Base-by-base conservation (phyloP, 2,113 vertebrate species). In the Epinephelus cyanopodus region DNA sequence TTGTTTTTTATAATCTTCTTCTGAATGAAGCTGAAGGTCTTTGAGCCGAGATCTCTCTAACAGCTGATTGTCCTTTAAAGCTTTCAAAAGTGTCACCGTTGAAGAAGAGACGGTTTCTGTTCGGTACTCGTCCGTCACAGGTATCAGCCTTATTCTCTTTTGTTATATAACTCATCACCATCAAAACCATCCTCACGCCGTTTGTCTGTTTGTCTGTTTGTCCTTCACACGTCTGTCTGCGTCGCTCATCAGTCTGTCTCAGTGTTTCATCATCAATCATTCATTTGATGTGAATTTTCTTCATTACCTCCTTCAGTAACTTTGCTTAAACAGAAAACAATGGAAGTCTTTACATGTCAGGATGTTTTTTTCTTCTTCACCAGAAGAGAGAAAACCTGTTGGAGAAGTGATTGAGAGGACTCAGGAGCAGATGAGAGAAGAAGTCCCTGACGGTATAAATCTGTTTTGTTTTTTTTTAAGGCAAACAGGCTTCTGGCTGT, bases 361-460 rank as follows among this genome's bases (percentile, higher is more conserved):
- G 42, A 11, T 45, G 8, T 2, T 19, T 25, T 37, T 80, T 89
- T 87, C 29, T 91, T 39, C 45, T 67, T 48, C 82, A 87, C 21
- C 92, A 98, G 96, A 87, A 70, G 92, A 85, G 91, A 96, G 90
- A 82, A 82, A 78, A 33, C 77, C 87, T 3, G 67, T 92, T 27
- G 95, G 95, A 56, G 96, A 98, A 83, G 93, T 95, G 47, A 73
- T 96, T 42, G 95, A 95, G 89, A 93, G 94, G 93, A 93, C 69
- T 66, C 91, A 94, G 3, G 90, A 96, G 13, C 84, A 92, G 74
- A 94, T 72, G 74, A 95, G 93, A 92, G 94, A 95, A 89, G 94
- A 75, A 52, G 14, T 63, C 48, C 87, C 91, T n/a, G 39, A 82
- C 95, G 93, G 95, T 96, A 95, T 48, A 37, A 18, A n/a, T 29